These are phyloP conservation scores for Diplolepis rosae DNA, from an alignment of 2,888 invertebrate genomes.

Conservation along the genomic window DNA sequence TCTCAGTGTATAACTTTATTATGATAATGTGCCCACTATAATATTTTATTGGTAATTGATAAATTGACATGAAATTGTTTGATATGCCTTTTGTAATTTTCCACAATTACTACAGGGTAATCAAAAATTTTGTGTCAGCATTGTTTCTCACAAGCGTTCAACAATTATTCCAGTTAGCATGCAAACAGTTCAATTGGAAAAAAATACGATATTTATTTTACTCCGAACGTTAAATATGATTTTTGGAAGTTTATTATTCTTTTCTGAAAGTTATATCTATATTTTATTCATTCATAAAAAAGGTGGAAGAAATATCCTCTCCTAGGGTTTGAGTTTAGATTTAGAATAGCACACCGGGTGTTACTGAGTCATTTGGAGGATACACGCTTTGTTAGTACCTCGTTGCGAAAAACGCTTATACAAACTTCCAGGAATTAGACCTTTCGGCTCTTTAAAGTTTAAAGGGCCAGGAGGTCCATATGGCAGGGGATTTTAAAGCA, in stretches of 20 bases:
- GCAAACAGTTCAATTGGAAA: no score
- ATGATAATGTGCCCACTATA: no score
- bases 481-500: background rate
- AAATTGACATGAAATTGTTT: no score
- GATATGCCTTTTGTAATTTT: no score
- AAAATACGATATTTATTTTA: no score
- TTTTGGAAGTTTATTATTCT: background rate
- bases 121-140: no score
- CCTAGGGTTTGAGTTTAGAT: background rate
- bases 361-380: background rate
- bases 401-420: background rate
- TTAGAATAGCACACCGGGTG: background rate
- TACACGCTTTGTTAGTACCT: background rate
- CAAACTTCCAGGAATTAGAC: background rate
- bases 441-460: slow-evolving; percentile 17
- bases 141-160: no score
- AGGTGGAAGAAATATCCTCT: background rate
- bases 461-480: slow-evolving; percentile 14
- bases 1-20: no score
- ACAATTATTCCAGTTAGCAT: no score
- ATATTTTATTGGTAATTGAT: no score
- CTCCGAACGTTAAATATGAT: background rate
- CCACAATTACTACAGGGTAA: no score
- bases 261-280: background rate
- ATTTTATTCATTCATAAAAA: background rate